Conservation (phyloP, 2,113 vertebrate species). For the Tautogolabrus adspersus region DNA sequence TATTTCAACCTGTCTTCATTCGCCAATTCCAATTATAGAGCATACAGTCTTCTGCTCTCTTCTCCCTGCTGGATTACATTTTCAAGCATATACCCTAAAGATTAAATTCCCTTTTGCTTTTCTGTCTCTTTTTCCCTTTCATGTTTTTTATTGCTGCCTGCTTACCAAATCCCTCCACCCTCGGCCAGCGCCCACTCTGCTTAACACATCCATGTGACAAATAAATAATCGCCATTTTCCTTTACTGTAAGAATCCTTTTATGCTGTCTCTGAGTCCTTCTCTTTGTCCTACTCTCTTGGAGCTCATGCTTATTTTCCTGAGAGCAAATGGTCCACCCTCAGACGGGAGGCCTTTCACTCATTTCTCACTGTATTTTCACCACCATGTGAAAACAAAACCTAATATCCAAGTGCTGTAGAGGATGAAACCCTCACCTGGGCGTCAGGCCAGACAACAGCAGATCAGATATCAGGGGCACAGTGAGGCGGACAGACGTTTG, state of each 20-base stretch:
- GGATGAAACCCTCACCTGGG: conserved; percentile 31
- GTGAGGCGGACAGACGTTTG: not conserved
- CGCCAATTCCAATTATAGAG: not conserved
- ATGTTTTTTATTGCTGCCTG: conserved; percentile 59
- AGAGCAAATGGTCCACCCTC: not conserved
- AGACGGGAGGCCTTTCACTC: not conserved
- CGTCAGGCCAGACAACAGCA: conserved; percentile 24
- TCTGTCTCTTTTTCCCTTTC: conserved; percentile 22
- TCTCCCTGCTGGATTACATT: not conserved
- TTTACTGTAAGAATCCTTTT: conserved; percentile 40
- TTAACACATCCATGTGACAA: conserved; percentile 74
- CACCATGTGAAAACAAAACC: conserved; percentile 45
- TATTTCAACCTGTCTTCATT: not conserved
- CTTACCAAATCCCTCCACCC: conserved; percentile 66
- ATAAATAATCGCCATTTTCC: conserved; percentile 73
- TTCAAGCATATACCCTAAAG: conserved; percentile 1
- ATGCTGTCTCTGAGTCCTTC: not conserved
- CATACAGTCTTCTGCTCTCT: conserved; percentile 6
- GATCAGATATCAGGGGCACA: conserved; percentile 27
- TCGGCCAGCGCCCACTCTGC: conserved; percentile 53
- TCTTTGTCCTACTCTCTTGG: not conserved
- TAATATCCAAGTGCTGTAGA: conserved; percentile 40
- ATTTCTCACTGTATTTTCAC: conserved; percentile 36
- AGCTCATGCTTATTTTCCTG: not conserved
- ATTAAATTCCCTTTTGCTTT: conserved; percentile 3